Conservation (phyloP, 2,888 invertebrate species). For the Cryptosula pallasiana region DNA sequence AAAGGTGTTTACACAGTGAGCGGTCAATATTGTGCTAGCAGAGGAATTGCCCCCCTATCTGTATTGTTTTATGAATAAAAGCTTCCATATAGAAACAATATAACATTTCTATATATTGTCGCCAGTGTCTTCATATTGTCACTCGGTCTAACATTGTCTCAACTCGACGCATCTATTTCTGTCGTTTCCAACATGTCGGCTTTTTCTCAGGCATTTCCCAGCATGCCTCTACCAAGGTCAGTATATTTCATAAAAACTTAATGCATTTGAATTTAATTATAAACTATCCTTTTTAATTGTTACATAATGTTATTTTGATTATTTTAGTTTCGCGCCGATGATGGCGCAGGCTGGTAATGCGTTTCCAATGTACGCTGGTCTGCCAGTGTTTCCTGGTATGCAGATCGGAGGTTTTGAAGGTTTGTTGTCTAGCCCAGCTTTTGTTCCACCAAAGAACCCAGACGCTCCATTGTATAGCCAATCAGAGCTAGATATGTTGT, state of each 20-base stretch:
- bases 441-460: background rate
- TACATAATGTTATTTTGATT: too few relatives aligned
- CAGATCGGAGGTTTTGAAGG: background rate
- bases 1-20: background rate
- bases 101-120: background rate
- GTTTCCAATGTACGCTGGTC: slow-evolving; percentile 10
- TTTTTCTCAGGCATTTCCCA: slow-evolving; percentile 8
- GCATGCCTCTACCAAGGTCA: slow-evolving; percentile 2
- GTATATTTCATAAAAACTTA: background rate
- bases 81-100: background rate
- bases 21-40: background rate
- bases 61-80: background rate
- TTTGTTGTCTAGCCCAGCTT: background rate
- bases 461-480: background rate
- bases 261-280: background rate
- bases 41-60: background rate
- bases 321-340: background rate
- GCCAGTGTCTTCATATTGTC: background rate
- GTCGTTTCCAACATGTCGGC: background rate
- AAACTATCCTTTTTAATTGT: background rate
- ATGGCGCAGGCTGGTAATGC: background rate
- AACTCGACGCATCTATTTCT: too few relatives aligned
- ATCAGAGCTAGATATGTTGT: slow-evolving; percentile 23
- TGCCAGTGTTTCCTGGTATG: slow-evolving; percentile 18
- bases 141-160: background rate